Base-by-base conservation (phyloP, 2,888 invertebrate species). In the Hirtodrosophila duncani region DNA sequence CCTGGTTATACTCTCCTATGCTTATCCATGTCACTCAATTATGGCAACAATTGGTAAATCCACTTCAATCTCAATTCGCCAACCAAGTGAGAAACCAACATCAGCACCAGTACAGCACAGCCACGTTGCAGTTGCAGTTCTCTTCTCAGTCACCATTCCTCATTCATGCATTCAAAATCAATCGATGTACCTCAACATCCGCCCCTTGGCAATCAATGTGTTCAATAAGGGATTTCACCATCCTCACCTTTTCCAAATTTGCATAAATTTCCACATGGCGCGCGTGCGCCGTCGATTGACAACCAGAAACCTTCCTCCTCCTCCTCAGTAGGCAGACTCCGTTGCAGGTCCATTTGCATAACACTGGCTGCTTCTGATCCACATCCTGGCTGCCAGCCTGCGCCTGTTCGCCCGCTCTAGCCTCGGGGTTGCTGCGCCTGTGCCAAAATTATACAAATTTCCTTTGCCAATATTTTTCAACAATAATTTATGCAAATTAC, bases 301-400 rank as follows among this genome's bases (percentile, higher is more conserved):
- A 11, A 11, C 33, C 46, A 9, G 39, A 10, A 56, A 77, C 58
- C 69, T 74, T 77, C 69, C 69, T 67, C 57, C 52, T 30, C 36
- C 21, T 21, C 23, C 14, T 18, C 16, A 37, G 37, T 38, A 50
- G 20, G 4, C 34, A 36, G 10, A 52, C 39, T 45, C 30, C 42
- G 50, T 49, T 63, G 56, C 83, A 84, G 84, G 84, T 84, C 71
- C 68, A 84, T 84, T 84, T 74, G 85, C 84, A 84, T 84, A 83
- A 84, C 83, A 84, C 78, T 71, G 63, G 42, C 70, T 75, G 27
- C 43, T 20, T 39, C 24, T 29, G 60, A 30, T 16, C 18, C 41
- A 18, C 27, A 36, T 33, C 17, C 37, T 24, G 11, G 5, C n/a
- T 18, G 39, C 10, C n/a, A n/a, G n/a, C n/a, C n/a, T n/a, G n/a